Conservation (phyloP, 2,113 vertebrate species). For the Ptilonorhynchus violaceus region DNA sequence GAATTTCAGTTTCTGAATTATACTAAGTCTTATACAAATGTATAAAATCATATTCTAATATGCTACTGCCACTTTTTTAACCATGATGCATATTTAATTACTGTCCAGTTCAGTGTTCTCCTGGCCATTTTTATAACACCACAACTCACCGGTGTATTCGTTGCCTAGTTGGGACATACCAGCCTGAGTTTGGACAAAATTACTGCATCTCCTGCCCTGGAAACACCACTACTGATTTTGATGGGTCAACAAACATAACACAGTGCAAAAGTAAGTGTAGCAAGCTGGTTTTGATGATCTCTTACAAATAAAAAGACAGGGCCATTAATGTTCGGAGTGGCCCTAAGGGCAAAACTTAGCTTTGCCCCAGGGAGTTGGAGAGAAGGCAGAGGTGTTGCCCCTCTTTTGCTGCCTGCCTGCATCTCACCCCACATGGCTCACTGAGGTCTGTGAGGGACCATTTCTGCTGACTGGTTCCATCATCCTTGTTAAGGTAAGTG, state of each 20-base stretch:
- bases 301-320: neutral
- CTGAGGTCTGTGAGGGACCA: neutral
- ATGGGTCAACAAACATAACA: conserved; percentile 92
- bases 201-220: conserved; percentile 90
- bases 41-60: neutral
- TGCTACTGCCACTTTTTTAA: neutral
- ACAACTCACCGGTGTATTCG: conserved; percentile 95
- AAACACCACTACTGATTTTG: conserved; percentile 95
- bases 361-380: neutral
- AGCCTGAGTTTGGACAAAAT: conserved; percentile 94
- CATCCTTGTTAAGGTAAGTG: neutral
- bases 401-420: neutral
- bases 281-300: neutral
- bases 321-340: neutral
- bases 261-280: conserved; percentile 93
- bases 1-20: neutral
- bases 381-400: neutral
- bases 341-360: neutral
- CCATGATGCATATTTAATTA: neutral
- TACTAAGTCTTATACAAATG: neutral
- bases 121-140: conserved; percentile 95
- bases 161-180: conserved; percentile 86
- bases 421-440: neutral
- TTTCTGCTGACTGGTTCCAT: neutral
- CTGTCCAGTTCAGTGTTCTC: conserved; percentile 91